Evolutionary conservation across 1,140 invertebrate genomes (phyloP).

Genomic region (Drosophila parvula): DNA sequence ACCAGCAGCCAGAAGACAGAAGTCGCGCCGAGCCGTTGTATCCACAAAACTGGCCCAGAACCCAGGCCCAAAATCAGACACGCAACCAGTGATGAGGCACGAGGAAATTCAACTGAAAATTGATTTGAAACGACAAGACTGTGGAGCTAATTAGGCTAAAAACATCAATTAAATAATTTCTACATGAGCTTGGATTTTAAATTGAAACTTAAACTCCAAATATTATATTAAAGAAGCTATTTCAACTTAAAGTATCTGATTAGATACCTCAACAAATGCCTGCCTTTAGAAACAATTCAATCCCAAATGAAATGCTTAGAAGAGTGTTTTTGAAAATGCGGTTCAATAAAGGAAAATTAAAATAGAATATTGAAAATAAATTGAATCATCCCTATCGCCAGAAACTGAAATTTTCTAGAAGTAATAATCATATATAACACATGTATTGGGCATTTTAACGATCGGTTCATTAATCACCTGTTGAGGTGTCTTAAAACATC

Average conservation of each 20-base stretch:
- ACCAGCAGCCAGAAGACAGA: constrained; percentile 10
- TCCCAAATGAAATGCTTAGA: too few relatives aligned
- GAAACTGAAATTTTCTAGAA: neutral
- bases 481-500: neutral
- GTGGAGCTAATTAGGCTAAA: neutral
- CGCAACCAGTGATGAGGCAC: constrained; percentile 17
- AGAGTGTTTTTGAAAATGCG: neutral
- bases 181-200: too few relatives aligned
- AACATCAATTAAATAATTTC: neutral
- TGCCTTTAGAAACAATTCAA: neutral
- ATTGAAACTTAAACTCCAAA: neutral
- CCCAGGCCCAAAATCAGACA: constrained; percentile 25
- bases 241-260: too few relatives aligned
- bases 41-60: constrained; percentile 47
- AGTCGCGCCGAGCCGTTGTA: constrained; percentile 6
- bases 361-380: neutral
- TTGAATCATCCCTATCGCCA: neutral
- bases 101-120: neutral
- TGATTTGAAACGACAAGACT: neutral
- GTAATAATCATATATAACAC: neutral
- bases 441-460: neutral
- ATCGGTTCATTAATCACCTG: neutral
- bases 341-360: neutral
- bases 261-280: too few relatives aligned
- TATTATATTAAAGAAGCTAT: neutral